Percentiles rank a stretch among this genome's conserved stretches.
Evolutionary conservation across 2,888 invertebrate species (phyloP).

Genomic region (Hirtodrosophila histrioides): DNA sequence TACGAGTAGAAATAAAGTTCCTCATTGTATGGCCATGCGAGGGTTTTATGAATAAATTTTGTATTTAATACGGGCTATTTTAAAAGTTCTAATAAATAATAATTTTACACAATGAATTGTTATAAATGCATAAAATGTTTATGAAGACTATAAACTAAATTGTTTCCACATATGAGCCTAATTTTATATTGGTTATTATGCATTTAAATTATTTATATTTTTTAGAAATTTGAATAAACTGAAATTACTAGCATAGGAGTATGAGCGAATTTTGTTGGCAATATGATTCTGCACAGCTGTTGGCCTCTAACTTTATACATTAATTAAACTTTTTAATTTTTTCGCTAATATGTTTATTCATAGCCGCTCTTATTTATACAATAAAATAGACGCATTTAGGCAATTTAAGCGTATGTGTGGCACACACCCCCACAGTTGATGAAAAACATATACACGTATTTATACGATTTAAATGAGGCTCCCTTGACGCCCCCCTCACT

Average conservation of each 20-base stretch:
- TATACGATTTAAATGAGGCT: conserved; percentile 41
- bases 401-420: conserved; percentile 13
- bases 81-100: conserved; percentile 7
- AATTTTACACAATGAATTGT: not conserved
- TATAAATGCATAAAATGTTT: not conserved
- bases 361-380: not conserved
- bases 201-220: too few relatives aligned
- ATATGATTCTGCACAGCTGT: too few relatives aligned
- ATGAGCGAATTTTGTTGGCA: too few relatives aligned
- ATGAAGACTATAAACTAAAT: too few relatives aligned
- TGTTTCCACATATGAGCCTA: too few relatives aligned
- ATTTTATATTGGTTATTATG: too few relatives aligned
- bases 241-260: too few relatives aligned
- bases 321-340: not conserved
- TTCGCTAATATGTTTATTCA: not conserved
- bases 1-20: not conserved
- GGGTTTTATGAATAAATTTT: conserved; percentile 2
- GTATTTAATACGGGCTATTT: not conserved
- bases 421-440: not conserved
- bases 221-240: too few relatives aligned
- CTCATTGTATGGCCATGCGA: not conserved
- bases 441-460: conserved; percentile 20
- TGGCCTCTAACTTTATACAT: too few relatives aligned
- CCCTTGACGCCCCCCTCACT: conserved; percentile 38
- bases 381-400: conserved; percentile 11